A percentile compares a stretch with the other conserved stretches of the same genome.
phyloP scores from a whole-genome alignment of 2,113 vertebrate genomes.

The Rafetus swinhoei region DNA sequence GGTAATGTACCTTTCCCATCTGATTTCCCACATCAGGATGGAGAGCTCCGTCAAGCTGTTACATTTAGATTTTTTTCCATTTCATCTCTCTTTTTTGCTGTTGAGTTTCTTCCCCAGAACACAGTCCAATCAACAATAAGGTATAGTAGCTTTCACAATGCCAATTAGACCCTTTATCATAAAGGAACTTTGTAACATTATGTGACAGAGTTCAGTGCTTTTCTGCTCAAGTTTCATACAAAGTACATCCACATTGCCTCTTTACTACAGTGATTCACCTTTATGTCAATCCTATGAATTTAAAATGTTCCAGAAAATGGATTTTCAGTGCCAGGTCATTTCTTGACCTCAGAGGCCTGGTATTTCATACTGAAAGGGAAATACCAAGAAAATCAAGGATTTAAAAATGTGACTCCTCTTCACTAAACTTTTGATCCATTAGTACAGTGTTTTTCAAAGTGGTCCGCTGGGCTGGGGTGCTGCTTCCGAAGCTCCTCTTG shows the following conservation, averaged over 20 bases:
- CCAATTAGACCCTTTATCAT: not conserved
- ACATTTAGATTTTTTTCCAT: not conserved
- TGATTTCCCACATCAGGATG: conserved; percentile 1
- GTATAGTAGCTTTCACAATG: not conserved
- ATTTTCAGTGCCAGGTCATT: not conserved
- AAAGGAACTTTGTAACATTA: not conserved
- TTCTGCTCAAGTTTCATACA: conserved; percentile 13
- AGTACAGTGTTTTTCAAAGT: no score
- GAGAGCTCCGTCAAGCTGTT: conserved; percentile 7
- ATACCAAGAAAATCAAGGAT: not conserved
- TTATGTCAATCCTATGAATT: conserved; percentile 43
- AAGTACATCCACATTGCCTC: not conserved
- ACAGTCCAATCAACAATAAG: not conserved
- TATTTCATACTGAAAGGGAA: conserved; percentile 21
- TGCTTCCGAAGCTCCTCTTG: no score
- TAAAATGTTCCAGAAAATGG: conserved; percentile 33
- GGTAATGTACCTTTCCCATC: not conserved
- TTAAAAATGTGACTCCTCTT: not conserved
- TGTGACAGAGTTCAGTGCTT: not conserved
- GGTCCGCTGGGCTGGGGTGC: no score
- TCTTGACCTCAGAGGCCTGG: not conserved
- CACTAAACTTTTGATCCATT: not conserved
- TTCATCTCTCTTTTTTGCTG: conserved; percentile 4
- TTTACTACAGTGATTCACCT: conserved; percentile 22
- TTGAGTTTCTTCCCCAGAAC: not conserved